Conservation (phyloP, 2,888 invertebrate genomes). For the Dioctria rufipes region DNA sequence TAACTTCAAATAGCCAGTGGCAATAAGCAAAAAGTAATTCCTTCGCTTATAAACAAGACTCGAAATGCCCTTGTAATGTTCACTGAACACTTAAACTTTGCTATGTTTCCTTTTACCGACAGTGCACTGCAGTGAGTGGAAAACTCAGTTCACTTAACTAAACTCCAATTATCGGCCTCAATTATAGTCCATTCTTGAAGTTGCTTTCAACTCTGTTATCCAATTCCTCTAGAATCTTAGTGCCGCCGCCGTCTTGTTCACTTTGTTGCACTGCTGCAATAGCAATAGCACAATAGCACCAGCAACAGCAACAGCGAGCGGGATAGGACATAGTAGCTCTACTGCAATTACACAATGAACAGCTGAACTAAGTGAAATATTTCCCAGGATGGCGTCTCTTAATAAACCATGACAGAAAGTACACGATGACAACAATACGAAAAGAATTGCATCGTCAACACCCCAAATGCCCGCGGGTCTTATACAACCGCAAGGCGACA, state of each 20-base stretch:
- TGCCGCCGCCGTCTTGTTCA: not conserved
- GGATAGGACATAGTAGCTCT: not conserved
- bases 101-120: too few relatives aligned
- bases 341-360: slow-evolving; percentile 50
- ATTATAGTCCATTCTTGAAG: slow-evolving; percentile 48
- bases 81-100: too few relatives aligned
- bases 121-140: not conserved
- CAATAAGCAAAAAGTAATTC: too few relatives aligned
- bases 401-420: slow-evolving; percentile 48
- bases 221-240: not conserved
- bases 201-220: slow-evolving; percentile 20
- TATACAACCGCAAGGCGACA: slow-evolving; percentile 42
- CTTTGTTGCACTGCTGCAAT: slow-evolving; percentile 13
- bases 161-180: slow-evolving; percentile 50
- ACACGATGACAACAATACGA: slow-evolving; percentile 51
- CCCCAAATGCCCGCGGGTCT: slow-evolving; percentile 34
- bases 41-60: too few relatives aligned
- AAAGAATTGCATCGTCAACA: slow-evolving; percentile 52
- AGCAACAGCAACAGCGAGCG: not conserved
- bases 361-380: slow-evolving; percentile 52
- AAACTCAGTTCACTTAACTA: slow-evolving; percentile 27
- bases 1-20: too few relatives aligned
- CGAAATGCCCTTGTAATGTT: too few relatives aligned
- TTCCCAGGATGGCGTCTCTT: slow-evolving; percentile 47
- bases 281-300: too few relatives aligned